Conservation (phyloP, 1,140 invertebrate genomes). For the Drosophila littoralis region DNA sequence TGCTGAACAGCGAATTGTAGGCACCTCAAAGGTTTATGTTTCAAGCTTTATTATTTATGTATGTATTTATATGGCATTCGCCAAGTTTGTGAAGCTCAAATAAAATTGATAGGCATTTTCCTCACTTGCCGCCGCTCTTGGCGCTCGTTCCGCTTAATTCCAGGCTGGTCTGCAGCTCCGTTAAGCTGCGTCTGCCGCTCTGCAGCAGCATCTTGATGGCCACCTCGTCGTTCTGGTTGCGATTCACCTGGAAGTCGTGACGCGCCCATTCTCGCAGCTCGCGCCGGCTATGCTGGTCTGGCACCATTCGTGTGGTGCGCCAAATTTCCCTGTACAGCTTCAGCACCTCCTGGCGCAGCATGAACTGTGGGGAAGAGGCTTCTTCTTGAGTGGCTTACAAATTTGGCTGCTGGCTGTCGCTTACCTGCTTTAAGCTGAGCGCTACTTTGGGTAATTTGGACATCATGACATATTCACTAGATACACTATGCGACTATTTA, state of each 20-base stretch:
- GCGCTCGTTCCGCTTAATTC: constrained; percentile 84
- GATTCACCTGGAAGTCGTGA: constrained; percentile 89
- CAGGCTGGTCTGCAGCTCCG: constrained; percentile 88
- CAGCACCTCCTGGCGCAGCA: constrained; percentile 90
- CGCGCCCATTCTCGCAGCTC: constrained; percentile 90
- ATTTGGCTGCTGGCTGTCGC: not conserved
- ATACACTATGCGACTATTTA: not conserved
- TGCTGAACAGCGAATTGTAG: constrained; percentile 63
- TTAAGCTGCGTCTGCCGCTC: constrained; percentile 88
- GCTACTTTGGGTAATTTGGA: constrained; percentile 85
- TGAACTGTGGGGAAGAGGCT: constrained; percentile 86
- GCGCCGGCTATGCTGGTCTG: constrained; percentile 86
- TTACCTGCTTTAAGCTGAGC: constrained; percentile 86
- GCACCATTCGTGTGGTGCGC: constrained; percentile 87
- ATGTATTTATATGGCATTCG: constrained; percentile 15
- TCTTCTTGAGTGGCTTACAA: not conserved
- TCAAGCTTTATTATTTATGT: constrained; percentile 48
- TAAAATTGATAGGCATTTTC: constrained; percentile 29
- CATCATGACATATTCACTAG: constrained; percentile 54
- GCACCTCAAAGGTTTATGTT: constrained; percentile 73
- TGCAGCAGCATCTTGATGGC: constrained; percentile 89
- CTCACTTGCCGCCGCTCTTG: constrained; percentile 29
- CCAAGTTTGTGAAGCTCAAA: constrained; percentile 69
- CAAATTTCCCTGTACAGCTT: constrained; percentile 90
- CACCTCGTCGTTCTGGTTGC: constrained; percentile 88